Percentiles rank a stretch among this genome's conserved stretches.
Conservation (phyloP, 2,888 invertebrate species). For the Heteropelma amictum region DNA sequence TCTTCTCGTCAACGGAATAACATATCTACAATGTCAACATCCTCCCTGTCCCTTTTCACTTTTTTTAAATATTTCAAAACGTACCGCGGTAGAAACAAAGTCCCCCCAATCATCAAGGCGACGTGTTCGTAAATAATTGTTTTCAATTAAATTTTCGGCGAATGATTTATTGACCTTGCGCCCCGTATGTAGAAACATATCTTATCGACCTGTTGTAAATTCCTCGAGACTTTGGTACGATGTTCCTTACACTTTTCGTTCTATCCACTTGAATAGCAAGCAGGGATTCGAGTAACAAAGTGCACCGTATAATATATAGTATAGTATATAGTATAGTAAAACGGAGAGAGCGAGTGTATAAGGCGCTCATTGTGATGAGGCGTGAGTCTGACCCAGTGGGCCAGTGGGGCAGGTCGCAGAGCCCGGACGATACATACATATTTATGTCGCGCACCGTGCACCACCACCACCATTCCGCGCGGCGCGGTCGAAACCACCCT, state of each 20-base stretch:
- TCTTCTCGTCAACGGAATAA: too few relatives aligned
- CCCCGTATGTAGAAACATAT: neutral
- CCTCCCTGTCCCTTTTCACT: too few relatives aligned
- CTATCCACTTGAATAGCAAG: conserved; percentile 70
- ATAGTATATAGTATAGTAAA: conserved; percentile 39
- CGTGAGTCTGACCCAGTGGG: conserved; percentile 78
- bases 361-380: conserved; percentile 76
- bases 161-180: too few relatives aligned
- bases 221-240: neutral
- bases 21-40: too few relatives aligned
- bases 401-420: conserved; percentile 77
- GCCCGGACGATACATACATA: conserved; percentile 77
- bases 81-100: too few relatives aligned
- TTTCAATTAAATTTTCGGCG: too few relatives aligned
- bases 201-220: neutral
- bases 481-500: conserved; percentile 52
- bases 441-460: conserved; percentile 76
- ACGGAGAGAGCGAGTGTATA: too few relatives aligned
- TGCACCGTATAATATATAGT: conserved; percentile 39
- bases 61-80: too few relatives aligned
- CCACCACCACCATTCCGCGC: conserved; percentile 55
- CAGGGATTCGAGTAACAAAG: conserved; percentile 61
- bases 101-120: too few relatives aligned
- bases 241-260: conserved; percentile 52
- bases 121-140: too few relatives aligned